Percentiles rank a stretch among this genome's conserved stretches.
Conservation (phyloP, 2,888 invertebrate genomes). For the Eugnorisma glareosa region DNA sequence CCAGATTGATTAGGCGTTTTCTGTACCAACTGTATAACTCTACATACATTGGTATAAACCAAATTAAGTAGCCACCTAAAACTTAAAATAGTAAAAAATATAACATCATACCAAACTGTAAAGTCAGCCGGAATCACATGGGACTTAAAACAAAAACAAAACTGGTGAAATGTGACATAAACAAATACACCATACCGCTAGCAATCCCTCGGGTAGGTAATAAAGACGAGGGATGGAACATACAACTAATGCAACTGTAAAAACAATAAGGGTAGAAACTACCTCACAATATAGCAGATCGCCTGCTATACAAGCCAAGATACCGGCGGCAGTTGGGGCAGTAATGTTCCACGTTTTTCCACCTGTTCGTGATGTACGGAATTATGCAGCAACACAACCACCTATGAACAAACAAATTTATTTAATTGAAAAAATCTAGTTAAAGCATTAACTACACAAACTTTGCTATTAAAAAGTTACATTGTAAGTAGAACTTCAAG, state of each 20-base stretch:
- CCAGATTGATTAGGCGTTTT: background rate
- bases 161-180: background rate
- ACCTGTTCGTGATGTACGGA: constrained; percentile 83
- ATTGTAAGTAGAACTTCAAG: background rate
- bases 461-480: background rate
- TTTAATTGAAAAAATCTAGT: background rate
- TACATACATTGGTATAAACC: background rate
- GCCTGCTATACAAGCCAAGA: constrained; percentile 81
- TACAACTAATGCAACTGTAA: background rate
- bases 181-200: background rate
- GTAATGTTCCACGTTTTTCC: constrained; percentile 87
- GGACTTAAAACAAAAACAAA: background rate
- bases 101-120: background rate
- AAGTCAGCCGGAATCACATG: background rate
- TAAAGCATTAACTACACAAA: background rate
- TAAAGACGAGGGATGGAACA: constrained; percentile 10
- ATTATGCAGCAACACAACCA: constrained; percentile 87
- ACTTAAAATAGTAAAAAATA: background rate
- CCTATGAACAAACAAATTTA: constrained; percentile 73
- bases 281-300: constrained; percentile 29
- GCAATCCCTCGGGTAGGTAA: background rate
- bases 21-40: background rate
- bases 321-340: constrained; percentile 83
- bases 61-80: background rate
- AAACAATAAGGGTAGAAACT: background rate